phyloP scores from a whole-genome alignment of 2,888 invertebrate species.

The Carabus problematicus region DNA sequence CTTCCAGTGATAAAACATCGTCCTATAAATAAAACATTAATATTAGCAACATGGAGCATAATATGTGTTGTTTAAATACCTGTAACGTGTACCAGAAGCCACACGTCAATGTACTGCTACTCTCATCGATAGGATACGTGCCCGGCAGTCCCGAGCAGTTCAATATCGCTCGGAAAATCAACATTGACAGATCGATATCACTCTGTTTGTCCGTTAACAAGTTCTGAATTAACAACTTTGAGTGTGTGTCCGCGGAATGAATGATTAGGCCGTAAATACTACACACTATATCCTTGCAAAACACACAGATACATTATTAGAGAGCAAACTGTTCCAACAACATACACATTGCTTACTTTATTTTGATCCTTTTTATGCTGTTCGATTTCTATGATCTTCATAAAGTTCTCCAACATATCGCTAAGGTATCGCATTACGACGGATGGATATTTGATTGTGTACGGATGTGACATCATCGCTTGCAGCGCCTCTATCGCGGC shows the following conservation, averaged over 20 bases:
- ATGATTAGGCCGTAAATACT: conserved; percentile 73
- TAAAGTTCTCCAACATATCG: conserved; percentile 66
- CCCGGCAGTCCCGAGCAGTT: conserved; percentile 83
- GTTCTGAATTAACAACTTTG: conserved; percentile 63
- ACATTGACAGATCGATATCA: conserved; percentile 64
- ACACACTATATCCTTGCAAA: conserved; percentile 72
- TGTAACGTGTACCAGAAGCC: conserved; percentile 93
- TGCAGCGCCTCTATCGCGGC: conserved; percentile 69
- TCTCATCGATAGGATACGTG: conserved; percentile 87
- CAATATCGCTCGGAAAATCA: conserved; percentile 75
- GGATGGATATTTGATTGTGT: conserved; percentile 66
- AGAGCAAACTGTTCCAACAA: conserved; percentile 31
- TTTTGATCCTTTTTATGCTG: conserved; percentile 54
- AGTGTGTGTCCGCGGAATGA: conserved; percentile 75
- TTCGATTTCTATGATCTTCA: conserved; percentile 63
- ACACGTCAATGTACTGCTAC: conserved; percentile 83
- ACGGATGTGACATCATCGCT: conserved; percentile 67
- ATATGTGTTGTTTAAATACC: conserved; percentile 60
- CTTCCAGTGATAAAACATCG: conserved; percentile 65
- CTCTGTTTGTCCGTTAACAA: conserved; percentile 60
- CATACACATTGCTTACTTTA: conserved; percentile 51
- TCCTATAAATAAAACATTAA: conserved; percentile 61
- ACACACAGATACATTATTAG: conserved; percentile 25
- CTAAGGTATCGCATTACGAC: conserved; percentile 62
- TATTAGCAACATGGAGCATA: conserved; percentile 18